Percentiles rank a stretch among this genome's conserved stretches.
Conservation (phyloP, 2,113 vertebrate species). For the Sapajus apella region DNA sequence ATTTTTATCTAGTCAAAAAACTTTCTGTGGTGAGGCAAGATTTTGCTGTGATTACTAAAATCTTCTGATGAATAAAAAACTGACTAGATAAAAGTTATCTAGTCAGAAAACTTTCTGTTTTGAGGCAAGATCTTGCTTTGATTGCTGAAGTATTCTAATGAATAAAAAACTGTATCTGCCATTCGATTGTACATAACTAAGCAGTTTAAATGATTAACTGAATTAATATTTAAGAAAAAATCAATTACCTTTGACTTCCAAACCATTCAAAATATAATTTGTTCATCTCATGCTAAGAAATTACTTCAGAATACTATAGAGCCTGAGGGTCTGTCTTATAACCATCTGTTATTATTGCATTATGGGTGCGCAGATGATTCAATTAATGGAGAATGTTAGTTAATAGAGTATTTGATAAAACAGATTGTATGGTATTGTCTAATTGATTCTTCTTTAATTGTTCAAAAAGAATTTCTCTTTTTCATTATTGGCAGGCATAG, state of each 20-base stretch:
- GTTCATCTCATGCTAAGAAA: slow-evolving; percentile 51
- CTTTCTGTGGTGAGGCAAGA: not conserved
- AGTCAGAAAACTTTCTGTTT: slow-evolving; percentile 4
- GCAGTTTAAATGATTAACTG: slow-evolving; percentile 55
- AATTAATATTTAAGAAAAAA: slow-evolving; percentile 58
- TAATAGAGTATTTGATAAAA: slow-evolving; percentile 9
- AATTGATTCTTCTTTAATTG: slow-evolving; percentile 20
- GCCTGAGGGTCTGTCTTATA: slow-evolving; percentile 40
- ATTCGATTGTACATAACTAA: slow-evolving; percentile 49
- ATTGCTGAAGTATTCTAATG: slow-evolving; percentile 47
- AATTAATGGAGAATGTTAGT: slow-evolving; percentile 52
- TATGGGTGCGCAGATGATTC: slow-evolving; percentile 21
- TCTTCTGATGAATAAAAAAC: slow-evolving; percentile 44
- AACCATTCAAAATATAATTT: slow-evolving; percentile 48
- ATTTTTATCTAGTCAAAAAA: slow-evolving; percentile 15
- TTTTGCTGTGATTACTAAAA: slow-evolving; percentile 45
- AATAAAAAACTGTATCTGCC: slow-evolving; percentile 10
- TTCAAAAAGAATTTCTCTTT: not conserved
- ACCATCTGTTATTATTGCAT: slow-evolving; percentile 52
- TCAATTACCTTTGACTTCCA: slow-evolving; percentile 55
- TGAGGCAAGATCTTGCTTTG: slow-evolving; percentile 16
- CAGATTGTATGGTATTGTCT: not conserved
- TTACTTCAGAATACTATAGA: slow-evolving; percentile 53
- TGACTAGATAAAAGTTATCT: not conserved
- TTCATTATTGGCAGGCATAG: slow-evolving; percentile 17